phyloP scores from a whole-genome alignment of 2,797 vertebrate genomes.

The Gambusia yucatana region DNA sequence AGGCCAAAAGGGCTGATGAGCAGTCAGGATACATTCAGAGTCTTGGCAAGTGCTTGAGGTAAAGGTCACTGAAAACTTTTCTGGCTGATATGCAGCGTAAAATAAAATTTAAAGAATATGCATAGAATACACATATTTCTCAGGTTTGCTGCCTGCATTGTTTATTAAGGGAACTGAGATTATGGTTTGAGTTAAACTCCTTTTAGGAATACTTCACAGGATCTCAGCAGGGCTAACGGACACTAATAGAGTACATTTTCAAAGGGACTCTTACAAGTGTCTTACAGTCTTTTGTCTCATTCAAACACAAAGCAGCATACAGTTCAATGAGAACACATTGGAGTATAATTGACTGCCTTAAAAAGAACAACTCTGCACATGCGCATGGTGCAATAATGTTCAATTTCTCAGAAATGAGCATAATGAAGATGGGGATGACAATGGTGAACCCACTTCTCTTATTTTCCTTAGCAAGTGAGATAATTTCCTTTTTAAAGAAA shows the following conservation, averaged over 20 bases:
- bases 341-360: background rate
- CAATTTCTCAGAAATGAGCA: background rate
- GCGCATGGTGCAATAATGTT: background rate
- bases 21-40: background rate
- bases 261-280: constrained; percentile 4
- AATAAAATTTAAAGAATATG: background rate
- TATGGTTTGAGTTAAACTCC: background rate
- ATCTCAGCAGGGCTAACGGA: background rate
- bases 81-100: background rate
- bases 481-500: background rate
- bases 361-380: background rate
- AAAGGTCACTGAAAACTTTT: constrained; percentile 1
- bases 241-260: background rate
- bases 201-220: constrained; percentile 1
- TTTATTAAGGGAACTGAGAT: background rate
- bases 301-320: background rate
- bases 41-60: constrained; percentile 12
- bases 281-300: constrained; percentile 2
- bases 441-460: background rate
- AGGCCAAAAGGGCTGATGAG: constrained; percentile 6
- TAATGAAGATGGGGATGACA: background rate
- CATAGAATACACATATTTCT: background rate
- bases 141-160: background rate
- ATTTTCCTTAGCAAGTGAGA: background rate
- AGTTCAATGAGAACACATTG: background rate